Evolutionary conservation across 1,140 invertebrate species (phyloP), one percentile per base, ranked within the genome.

Genomic region (Drosophila miranda): DNA sequence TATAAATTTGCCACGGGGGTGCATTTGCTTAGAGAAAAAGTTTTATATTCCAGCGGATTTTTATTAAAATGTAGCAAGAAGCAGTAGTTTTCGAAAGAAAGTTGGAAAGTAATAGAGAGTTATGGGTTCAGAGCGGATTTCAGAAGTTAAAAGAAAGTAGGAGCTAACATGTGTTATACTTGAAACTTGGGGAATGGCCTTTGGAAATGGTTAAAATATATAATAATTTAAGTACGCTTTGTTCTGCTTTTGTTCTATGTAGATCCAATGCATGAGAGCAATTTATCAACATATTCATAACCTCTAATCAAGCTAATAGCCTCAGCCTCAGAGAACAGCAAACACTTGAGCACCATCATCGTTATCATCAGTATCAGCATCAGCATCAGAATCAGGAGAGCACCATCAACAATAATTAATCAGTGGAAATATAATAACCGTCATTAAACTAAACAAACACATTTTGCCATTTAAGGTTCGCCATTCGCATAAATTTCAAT

Each of bases 381-480:
- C 46, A 57, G 53, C 68, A 57, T 75, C 46, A 61, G 42, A 45
- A 63, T 59, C 53, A 55, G 34, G 16, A 4, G 28, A 57, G 43
- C 21, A 55, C 44, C 53, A 68, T 8, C 13, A 59, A 46, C 49
- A 49, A 56, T 76, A 83, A 84, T 84, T 84, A 86, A 84, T 84
- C 81, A 56, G 62, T 48, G 60, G 62, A 59, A 66, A 83, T 86
- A 79, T 80, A 86, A 84, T 84, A 84, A 80, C 80, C 81, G 62
- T 56, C 80, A 84, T 84, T 84, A 80, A 86, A 73, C 80, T 84
- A 80, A 84, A 63, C 81, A 84, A 84, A 84, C 80, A 86, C 54
- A 74, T 80, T 72, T 59, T 41, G 46, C 42, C 51, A 51, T 59
- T 68, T 55, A 41, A 13, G 30, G 56, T 55, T 63, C 48, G 58